A percentile compares a stretch with the other conserved stretches of the same genome.
These are phyloP conservation scores for Suricata suricatta DNA, from an alignment of 2,113 vertebrate species.

Conservation along the genomic window DNA sequence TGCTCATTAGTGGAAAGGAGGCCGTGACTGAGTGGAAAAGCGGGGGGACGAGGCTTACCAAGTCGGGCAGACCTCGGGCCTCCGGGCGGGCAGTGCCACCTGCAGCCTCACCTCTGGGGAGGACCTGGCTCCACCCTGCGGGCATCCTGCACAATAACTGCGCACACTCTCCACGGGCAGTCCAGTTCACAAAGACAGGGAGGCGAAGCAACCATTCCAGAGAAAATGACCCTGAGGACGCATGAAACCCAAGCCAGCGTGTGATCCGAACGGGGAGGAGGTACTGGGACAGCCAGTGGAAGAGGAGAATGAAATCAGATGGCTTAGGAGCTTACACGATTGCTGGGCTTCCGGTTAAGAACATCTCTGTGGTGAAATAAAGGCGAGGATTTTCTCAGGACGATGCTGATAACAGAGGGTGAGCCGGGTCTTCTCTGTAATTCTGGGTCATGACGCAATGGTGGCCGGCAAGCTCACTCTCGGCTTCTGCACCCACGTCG, in stretches of 20 bases:
- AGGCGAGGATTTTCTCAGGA: not conserved
- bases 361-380: too few relatives aligned
- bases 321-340: rapidly evolving
- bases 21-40: too few relatives aligned
- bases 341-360: not conserved
- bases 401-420: rapidly evolving
- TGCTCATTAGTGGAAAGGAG: rapidly evolving
- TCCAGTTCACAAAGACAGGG: rapidly evolving
- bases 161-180: rapidly evolving
- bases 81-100: not conserved
- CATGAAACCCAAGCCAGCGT: rapidly evolving
- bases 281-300: rapidly evolving
- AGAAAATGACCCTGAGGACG: rapidly evolving
- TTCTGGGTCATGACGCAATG: rapidly evolving
- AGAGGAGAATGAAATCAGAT: rapidly evolving
- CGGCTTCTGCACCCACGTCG: too few relatives aligned
- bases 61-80: rapidly evolving
- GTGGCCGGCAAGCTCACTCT: too few relatives aligned
- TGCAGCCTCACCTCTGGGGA: not conserved
- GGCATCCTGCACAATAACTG: not conserved
- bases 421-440: rapidly evolving
- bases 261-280: rapidly evolving
- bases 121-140: not conserved
- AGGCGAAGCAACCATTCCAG: not conserved
- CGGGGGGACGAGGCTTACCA: too few relatives aligned